phyloP scores from a whole-genome alignment of 2,113 vertebrate genomes.

The Arenaria interpres region DNA sequence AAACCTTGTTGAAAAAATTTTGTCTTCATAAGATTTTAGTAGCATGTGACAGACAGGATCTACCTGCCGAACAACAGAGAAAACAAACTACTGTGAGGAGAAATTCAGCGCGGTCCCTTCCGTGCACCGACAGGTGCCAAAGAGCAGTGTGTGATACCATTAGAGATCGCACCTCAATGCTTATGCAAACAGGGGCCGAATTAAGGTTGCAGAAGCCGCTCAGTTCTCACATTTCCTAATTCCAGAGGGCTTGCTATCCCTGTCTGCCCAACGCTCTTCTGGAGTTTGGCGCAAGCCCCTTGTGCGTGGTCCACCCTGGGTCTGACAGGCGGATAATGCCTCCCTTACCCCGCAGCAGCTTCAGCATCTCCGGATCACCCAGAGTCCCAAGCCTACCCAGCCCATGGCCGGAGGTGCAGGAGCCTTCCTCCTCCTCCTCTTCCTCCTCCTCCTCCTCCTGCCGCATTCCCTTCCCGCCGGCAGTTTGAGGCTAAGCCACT shows the following conservation, averaged over 20 bases:
- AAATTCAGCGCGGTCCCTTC: not conserved
- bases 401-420: not conserved
- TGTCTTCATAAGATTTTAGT: not conserved
- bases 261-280: not conserved
- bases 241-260: not conserved
- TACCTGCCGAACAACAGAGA: not conserved
- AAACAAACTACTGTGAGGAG: not conserved
- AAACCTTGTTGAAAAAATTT: not conserved
- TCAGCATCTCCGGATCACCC: not conserved
- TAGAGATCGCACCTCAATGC: not conserved
- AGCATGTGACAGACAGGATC: not conserved
- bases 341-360: not conserved
- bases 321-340: not conserved
- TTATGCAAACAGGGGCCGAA: constrained; percentile 15
- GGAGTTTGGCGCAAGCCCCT: not conserved
- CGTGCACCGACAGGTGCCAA: not conserved
- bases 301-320: not conserved
- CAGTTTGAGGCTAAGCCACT: constrained; percentile 62
- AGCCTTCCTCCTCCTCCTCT: not conserved
- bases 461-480: not conserved
- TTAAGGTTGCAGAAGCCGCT: not conserved
- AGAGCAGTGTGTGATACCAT: not conserved
- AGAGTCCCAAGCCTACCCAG: not conserved
- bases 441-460: not conserved
- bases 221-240: not conserved